Base-by-base conservation (phyloP, 2,888 invertebrate species). In the Diadromus collaris region DNA sequence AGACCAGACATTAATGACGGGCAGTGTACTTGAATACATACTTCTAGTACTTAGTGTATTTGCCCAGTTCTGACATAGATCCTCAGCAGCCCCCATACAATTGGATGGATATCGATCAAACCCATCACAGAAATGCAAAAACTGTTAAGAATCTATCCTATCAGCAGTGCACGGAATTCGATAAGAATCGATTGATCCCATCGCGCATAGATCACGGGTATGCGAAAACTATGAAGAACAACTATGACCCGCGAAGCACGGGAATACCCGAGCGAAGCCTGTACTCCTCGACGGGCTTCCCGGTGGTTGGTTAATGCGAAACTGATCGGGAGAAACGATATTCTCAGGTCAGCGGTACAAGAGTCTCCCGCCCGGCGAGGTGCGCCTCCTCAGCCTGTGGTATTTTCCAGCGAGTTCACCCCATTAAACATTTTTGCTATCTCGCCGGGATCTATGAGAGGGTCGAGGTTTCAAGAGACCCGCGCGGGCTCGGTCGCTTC, bases 401-500 rank as follows among this genome's bases (percentile, higher is more conserved):
- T 88, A 90, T 90, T 90, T 90, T 90, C 89, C 89, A 83, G 83
- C 85, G 90, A 90, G 88, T 90, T 90, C 90, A 89, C 89, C 88
- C 90, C 90, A 90, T 90, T 90, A 90, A 89, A 88, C 89, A 89
- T 89, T 88, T 89, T 88, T 87, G 86, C 89, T 89, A 89, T 90
- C 89, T 89, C 85, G 85, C 85, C 78, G 82, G 86, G 85, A 88
- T 88, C 88, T 85, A 85, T 82, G 84, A 76, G 83, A 83, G 83
- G 82, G 84, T 82, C 80, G 82, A 81, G 78, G 78, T 64, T 76
- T 72, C 48, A 67, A 71, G 63, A 81, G 76, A 76, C 58, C 58
- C 70, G 76, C 38, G 10, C 10, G 69, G 41, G 10, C 38, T 6
- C 32, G 32, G 7, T 6, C 32, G 32, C 69, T 58, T 29, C 80